A percentile compares a stretch with the other conserved stretches of the same genome.
These are phyloP conservation scores for Burhinus oedicnemus DNA, from an alignment of 2,113 vertebrate genomes.

Conservation along the genomic window DNA sequence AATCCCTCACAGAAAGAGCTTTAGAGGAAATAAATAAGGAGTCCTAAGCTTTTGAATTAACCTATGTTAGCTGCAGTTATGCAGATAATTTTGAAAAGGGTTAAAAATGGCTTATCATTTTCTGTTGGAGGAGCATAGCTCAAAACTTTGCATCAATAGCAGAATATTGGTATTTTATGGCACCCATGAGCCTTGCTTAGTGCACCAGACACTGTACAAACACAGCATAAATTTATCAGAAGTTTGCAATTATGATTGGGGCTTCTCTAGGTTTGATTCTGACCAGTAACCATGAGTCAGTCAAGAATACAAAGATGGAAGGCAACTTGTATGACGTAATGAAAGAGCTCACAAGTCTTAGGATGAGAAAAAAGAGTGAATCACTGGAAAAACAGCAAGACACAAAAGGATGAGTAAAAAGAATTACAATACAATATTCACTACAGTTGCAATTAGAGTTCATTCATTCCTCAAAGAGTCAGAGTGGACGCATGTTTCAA, in stretches of 20 bases:
- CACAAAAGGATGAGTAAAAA: neutral
- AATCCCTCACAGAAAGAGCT: neutral
- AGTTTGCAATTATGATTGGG: accelerated
- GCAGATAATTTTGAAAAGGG: neutral
- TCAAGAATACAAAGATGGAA: neutral
- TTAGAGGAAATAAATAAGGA: neutral
- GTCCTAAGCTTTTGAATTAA: neutral
- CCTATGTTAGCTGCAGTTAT: neutral
- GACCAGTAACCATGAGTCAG: neutral
- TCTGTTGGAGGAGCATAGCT: neutral
- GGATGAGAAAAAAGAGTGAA: neutral
- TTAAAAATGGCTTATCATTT: neutral
- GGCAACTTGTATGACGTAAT: neutral
- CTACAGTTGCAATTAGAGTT: neutral
- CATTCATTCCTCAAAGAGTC: neutral
- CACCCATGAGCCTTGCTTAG: neutral
- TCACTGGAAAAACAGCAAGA: neutral
- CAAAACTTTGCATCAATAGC: neutral
- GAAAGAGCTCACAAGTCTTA: neutral
- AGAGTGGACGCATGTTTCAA: neutral
- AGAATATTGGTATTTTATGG: neutral
- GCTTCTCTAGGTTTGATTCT: neutral
- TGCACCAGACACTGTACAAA: neutral
- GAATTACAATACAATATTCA: neutral
- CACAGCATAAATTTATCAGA: neutral